These are phyloP conservation scores for Triops cancriformis DNA, from an alignment of 1,140 invertebrate species.

Conservation along the genomic window DNA sequence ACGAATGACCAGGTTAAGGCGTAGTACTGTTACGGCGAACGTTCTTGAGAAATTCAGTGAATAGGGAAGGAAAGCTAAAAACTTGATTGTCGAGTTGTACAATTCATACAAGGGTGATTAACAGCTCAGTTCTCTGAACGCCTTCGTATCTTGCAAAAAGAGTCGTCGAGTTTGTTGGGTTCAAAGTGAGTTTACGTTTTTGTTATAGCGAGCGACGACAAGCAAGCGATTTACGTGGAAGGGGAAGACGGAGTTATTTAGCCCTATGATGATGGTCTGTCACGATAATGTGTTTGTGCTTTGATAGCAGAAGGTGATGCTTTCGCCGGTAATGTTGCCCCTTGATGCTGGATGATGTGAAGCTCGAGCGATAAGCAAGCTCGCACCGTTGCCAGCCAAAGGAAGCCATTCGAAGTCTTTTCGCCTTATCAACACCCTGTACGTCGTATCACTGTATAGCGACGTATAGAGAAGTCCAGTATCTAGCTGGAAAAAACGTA, in stretches of 20 bases:
- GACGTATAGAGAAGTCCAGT: background rate
- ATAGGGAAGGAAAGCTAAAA: too few species aligned
- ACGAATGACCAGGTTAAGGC: too few species aligned
- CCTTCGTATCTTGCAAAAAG: too few species aligned
- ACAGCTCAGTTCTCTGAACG: too few species aligned
- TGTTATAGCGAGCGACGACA: background rate
- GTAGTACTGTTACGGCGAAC: too few species aligned
- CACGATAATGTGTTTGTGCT: slow-evolving; percentile 1
- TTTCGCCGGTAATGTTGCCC: background rate
- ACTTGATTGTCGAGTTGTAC: too few species aligned
- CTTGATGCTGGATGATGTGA: background rate
- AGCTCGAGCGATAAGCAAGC: background rate
- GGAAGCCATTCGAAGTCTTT: slow-evolving; percentile 4
- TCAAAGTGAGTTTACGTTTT: background rate
- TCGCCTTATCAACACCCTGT: background rate
- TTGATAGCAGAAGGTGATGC: background rate
- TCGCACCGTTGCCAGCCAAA: background rate
- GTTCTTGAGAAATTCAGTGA: too few species aligned
- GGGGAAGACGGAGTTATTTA: background rate
- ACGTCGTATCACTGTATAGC: background rate
- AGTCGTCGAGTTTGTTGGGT: too few species aligned
- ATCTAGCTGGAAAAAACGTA: background rate
- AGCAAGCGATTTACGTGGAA: background rate
- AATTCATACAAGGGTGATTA: too few species aligned
- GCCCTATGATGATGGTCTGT: background rate